Evolutionary conservation across 1,140 invertebrate genomes (phyloP), one percentile per base, ranked within the genome.

Genomic region (Macrobrachium nipponense): DNA sequence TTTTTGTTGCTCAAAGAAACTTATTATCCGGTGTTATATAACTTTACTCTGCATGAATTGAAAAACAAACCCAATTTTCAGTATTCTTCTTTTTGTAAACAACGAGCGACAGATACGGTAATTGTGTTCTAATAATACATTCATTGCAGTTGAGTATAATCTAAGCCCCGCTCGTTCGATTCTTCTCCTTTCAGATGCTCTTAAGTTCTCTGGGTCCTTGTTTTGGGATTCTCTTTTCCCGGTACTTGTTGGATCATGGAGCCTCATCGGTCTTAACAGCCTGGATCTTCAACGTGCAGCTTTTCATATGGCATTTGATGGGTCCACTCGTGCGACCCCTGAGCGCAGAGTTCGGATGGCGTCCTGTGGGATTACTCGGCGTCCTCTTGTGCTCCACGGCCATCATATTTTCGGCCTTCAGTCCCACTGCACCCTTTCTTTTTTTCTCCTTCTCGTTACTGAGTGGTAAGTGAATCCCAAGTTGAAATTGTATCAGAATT

Each of bases 171-270:
- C 51, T 51, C 12, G 8, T 10, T 51, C 7, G 51, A 64, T 18
- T 18, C 18, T 62, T 68, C 43, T 60, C 11, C 36, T 43, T 58
- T 18, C 81, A 87, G 86, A 64, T 70, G 12, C 76, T 87, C 7
- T 70, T 79, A 20, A 51, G 75, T 4, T 62, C 64, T 17, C 61
- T 82, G 59, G 36, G n/a, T 0, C 60, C 66, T 11, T 82, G 62
- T 59, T 87, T 87, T 44, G 76, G 86, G 0, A 60, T 87, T 23
- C 66, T 87, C 14, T 87, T 83, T 80, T 87, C 86, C 15, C 80
- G 44, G 0, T 75, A 80, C 59, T 51, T 87, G 17, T 43, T 87
- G 76, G 36, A 36, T 14, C 10, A 36, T 2, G 76, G 75, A 5
- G 59, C 81, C 18, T 73, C 86, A 8, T 87, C 86, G 15, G 80